Conservation (phyloP, 2,888 invertebrate genomes). For the Oscheius sp. region DNA sequence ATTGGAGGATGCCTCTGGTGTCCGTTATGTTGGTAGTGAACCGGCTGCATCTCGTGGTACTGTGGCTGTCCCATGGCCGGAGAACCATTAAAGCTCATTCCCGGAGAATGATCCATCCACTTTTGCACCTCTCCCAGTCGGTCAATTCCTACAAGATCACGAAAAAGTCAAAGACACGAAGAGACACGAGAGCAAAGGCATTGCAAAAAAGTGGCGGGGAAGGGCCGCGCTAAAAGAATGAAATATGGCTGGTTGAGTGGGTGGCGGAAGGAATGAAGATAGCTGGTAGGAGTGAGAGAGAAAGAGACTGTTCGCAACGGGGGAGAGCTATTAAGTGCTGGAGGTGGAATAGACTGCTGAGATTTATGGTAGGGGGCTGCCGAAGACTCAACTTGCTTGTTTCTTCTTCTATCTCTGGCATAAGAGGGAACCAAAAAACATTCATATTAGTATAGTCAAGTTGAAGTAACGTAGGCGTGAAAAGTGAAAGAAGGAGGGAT, state of each 20-base stretch:
- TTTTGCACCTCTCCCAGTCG: neutral
- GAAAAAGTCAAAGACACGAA: neutral
- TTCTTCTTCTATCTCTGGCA: too few species aligned
- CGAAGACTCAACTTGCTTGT: too few species aligned
- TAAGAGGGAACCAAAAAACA: too few species aligned
- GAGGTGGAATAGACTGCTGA: neutral
- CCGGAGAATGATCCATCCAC: constrained; percentile 25
- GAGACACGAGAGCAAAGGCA: neutral
- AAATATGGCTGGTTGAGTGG: constrained; percentile 27
- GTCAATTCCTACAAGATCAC: constrained; percentile 1
- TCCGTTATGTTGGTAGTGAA: neutral
- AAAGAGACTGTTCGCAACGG: constrained; percentile 17
- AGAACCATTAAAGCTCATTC: neutral
- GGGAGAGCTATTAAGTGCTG: constrained; percentile 5
- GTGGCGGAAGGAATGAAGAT: constrained; percentile 16
- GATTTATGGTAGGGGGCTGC: constrained; percentile 5
- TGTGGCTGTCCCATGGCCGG: constrained; percentile 16
- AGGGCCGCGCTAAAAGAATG: constrained; percentile 22
- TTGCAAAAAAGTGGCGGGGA: constrained; percentile 15
- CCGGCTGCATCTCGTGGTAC: constrained; percentile 38
- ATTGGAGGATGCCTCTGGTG: neutral
- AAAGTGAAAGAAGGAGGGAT: neutral
- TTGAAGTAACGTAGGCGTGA: neutral
- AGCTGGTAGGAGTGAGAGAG: neutral
- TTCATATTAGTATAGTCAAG: too few species aligned